Evolutionary conservation across 2,888 invertebrate species (phyloP), one percentile per base, ranked within the genome.

Genomic region (Epirrhoe tristata): DNA sequence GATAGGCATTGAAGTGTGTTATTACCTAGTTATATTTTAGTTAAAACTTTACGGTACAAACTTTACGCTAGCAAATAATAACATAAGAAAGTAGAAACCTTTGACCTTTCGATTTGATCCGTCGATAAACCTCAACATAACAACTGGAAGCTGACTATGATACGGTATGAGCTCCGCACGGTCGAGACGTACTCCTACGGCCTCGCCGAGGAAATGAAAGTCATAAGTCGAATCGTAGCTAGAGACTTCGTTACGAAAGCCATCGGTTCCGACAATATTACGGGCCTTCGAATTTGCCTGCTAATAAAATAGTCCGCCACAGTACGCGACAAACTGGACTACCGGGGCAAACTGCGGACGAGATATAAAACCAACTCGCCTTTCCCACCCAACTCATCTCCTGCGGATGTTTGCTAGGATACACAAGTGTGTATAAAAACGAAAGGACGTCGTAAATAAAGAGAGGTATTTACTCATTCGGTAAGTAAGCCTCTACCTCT

Each of bases 231-330:
- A 76, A 76, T 77, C 80, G 76, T 78, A 78, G 77, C 64, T 76
- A 75, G 76, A 73, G 82, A 84, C 81, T 87, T 85, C 83, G 84
- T 87, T 85, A 87, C 85, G 74, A 72, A 77, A 73, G 77, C 85
- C 83, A 86, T 86, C 83, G 82, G 81, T 80, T 82, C 78, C 82
- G 80, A 77, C 74, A 78, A 73, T 77, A 84, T 88, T 88, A 88
- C 88, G 85, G 86, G 80, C 82, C 79, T 83, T 84, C 84, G 88
- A 87, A 90, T 89, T 89, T 89, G 89, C 88, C 84, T 88, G 85
- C 84, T 85, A 87, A 89, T 87, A 88, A 89, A 89, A 89, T 84
- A 80, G 84, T 79, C 77, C 73, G 78, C 77, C 79, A 80, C 82
- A 82, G 80, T 81, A 79, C 80, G 74, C 75, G 75, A 74, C 79